Evolutionary conservation across 2,797 vertebrate species (phyloP), one percentile per base, ranked within the genome.

Genomic region (Pagetopsis macropterus): DNA sequence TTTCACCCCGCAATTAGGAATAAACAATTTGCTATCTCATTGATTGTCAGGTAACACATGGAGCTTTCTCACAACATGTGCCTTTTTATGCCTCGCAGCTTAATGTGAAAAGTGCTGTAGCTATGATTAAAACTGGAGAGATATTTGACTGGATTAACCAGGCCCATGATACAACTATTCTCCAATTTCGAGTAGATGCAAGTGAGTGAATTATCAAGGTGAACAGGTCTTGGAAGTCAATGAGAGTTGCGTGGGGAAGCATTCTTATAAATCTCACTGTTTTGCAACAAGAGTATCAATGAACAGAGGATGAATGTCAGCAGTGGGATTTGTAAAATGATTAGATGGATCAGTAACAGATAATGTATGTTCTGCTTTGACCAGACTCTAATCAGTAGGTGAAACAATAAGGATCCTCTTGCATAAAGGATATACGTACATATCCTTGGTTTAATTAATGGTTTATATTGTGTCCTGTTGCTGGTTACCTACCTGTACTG

Each of bases 101-200:
- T 23, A 19, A 66, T 37, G 50, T 57, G 50, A 41, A 65, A 27
- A 21, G 13, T 31, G 49, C 50, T 12, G 37, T 19, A 27, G 9
- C 15, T 41, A 43, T 57, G 58, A 54, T 65, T 70, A 16, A 16
- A 11, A 17, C 48, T 37, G 4, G 4, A 48, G 0, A 19, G 46
- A 46, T 50, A 5, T 60, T 3, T 1, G 3, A 45, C 4, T 45
- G 43, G 43, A 45, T 46, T 37, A 37, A 37, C 33, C 33, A 37
- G 27, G 27, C 27, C 27, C 27, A 27, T 5, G 27, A 9, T 37
- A 37, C 0, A 37, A 9, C 33, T 37, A 7, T 37, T 37, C 1
- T 37, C 44, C 59, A 63, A 62, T 67, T 67, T 60, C 52, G 71
- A 33, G 62, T 57, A 60, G 27, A 61, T 14, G 21, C 12, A 8